A percentile compares a stretch with the other conserved stretches of the same genome.
phyloP scores from a whole-genome alignment of 2,888 invertebrate species.

The Drosophila nr. perissopoda region DNA sequence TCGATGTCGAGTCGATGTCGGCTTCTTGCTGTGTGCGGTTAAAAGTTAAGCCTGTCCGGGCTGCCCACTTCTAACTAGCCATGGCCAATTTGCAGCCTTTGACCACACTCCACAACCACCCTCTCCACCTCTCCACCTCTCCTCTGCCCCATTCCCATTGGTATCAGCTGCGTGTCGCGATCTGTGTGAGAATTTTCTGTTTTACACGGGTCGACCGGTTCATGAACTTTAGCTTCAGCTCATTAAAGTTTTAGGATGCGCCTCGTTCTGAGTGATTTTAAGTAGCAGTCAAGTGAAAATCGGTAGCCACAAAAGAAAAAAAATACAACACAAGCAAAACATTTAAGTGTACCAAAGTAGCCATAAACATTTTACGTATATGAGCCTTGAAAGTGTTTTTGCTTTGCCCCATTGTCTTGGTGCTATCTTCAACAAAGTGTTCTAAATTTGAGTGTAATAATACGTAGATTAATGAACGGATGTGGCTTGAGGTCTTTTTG shows the following conservation, averaged over 20 bases:
- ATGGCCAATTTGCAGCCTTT: slow-evolving; percentile 22
- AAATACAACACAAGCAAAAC: slow-evolving; percentile 26
- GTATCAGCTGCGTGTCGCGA: slow-evolving; percentile 45
- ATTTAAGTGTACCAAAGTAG: slow-evolving; percentile 63
- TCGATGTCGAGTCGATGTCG: slow-evolving; percentile 53
- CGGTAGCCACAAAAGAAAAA: slow-evolving; percentile 55
- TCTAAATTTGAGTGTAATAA: slow-evolving; percentile 20
- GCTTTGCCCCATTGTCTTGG: slow-evolving; percentile 28
- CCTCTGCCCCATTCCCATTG: slow-evolving; percentile 24
- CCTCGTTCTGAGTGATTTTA: slow-evolving; percentile 59
- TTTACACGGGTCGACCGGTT: slow-evolving; percentile 39
- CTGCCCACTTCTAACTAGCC: slow-evolving; percentile 57
- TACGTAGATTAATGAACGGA: slow-evolving; percentile 28
- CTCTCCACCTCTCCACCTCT: slow-evolving; percentile 3
- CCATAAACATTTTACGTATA: slow-evolving; percentile 52
- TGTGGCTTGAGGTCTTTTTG: neutral
- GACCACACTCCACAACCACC: slow-evolving; percentile 2
- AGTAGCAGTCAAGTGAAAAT: slow-evolving; percentile 51
- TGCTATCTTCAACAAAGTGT: slow-evolving; percentile 22
- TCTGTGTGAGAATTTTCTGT: slow-evolving; percentile 49
- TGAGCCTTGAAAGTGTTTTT: slow-evolving; percentile 38
- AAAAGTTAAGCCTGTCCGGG: slow-evolving; percentile 71
- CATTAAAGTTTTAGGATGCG: slow-evolving; percentile 65
- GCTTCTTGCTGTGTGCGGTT: slow-evolving; percentile 65
- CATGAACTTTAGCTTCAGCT: slow-evolving; percentile 68